phyloP scores from a whole-genome alignment of 2,113 vertebrate genomes.

The Stegostoma tigrinum region DNA sequence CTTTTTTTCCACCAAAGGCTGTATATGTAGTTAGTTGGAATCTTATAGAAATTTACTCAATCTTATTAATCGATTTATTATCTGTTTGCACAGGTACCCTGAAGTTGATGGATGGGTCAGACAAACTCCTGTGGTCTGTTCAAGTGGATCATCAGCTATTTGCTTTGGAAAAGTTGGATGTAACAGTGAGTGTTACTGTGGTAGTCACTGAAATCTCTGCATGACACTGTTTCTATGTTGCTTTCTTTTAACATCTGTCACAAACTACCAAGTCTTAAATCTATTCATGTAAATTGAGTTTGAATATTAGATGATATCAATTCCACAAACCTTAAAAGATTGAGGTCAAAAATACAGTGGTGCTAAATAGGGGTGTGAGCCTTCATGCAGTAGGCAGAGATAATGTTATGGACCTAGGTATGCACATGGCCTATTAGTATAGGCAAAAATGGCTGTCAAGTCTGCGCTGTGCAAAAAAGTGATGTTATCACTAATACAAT shows the following conservation, averaged over 20 bases:
- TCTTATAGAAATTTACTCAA: no score
- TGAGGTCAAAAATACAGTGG: not conserved
- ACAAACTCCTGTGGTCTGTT: constrained; percentile 88
- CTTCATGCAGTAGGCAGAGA: not conserved
- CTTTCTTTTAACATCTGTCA: not conserved
- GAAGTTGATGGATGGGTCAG: constrained; percentile 90
- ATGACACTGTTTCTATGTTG: not conserved
- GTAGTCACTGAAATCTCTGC: not conserved
- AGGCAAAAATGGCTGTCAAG: not conserved
- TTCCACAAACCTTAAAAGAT: not conserved
- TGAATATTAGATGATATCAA: not conserved
- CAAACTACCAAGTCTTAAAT: not conserved
- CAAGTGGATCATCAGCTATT: constrained; percentile 98
- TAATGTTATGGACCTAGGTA: not conserved
- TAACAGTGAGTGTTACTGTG: constrained; percentile 72
- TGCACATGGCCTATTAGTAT: not conserved
- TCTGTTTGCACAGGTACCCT: constrained; percentile 65
- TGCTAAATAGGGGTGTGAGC: not conserved
- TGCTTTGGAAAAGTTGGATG: constrained; percentile 86
- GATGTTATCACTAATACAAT: not conserved
- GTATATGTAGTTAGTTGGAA: not conserved
- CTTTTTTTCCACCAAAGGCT: not conserved
- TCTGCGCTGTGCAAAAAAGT: not conserved
- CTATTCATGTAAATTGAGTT: not conserved
- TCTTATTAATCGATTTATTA: no score